Conservation (phyloP, 2,888 invertebrate species). For the Chalcis sispes region DNA sequence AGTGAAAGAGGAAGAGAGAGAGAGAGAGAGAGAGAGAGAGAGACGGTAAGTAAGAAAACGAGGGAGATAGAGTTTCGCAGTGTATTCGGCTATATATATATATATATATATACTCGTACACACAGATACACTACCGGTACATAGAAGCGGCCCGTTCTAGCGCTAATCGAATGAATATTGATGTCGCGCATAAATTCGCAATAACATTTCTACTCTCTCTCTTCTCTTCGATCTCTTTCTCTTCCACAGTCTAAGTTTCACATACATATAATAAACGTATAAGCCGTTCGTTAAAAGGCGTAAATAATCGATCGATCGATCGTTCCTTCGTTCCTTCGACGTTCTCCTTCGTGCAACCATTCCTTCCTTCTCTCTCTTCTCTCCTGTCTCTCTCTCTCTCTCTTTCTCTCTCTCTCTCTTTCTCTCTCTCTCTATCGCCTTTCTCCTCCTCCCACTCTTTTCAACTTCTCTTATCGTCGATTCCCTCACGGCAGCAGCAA, state of each 20-base stretch:
- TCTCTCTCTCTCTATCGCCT: neutral
- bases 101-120: too few species aligned
- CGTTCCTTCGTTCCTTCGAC: neutral
- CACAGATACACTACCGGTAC: neutral
- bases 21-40: constrained; percentile 15
- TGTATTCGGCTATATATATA: too few species aligned
- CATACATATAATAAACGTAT: constrained; percentile 15
- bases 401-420: neutral
- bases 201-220: constrained; percentile 57
- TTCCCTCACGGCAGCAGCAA: constrained; percentile 14
- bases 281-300: constrained; percentile 45
- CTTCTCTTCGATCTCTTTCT: neutral
- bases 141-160: neutral
- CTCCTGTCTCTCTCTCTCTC: constrained; percentile 7
- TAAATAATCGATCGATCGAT: constrained; percentile 56
- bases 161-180: constrained; percentile 57
- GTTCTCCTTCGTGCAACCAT: neutral
- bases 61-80: too few species aligned
- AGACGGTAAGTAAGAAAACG: neutral
- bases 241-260: neutral
- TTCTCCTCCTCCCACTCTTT: constrained; percentile 6
- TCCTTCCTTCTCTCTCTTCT: neutral
- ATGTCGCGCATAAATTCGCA: constrained; percentile 55
- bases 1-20: neutral
- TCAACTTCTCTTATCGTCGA: constrained; percentile 43